Conservation (phyloP, 2,797 vertebrate genomes). For the Spondyliosoma cantharus region DNA sequence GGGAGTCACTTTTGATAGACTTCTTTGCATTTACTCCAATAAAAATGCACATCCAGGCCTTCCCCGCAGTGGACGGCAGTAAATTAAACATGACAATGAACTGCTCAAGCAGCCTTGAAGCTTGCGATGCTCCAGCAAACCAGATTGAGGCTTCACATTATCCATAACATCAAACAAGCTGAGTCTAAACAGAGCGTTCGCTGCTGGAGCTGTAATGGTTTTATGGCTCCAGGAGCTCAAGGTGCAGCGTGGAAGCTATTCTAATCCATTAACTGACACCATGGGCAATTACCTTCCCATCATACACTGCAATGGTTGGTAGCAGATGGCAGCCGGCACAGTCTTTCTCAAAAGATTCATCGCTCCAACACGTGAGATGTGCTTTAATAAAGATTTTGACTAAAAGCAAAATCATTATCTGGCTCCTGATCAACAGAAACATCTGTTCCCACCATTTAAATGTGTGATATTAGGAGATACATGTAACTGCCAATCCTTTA, state of each 20-base stretch:
- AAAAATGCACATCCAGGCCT: conserved; percentile 1
- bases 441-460: conserved; percentile 13
- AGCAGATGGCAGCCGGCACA: conserved; percentile 46
- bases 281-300: conserved; percentile 66
- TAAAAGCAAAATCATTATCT: conserved; percentile 3
- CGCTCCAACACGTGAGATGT: conserved; percentile 8
- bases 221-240: conserved; percentile 49
- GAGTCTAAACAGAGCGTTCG: conserved; percentile 31
- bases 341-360: conserved; percentile 31
- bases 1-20: neutral
- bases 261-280: conserved; percentile 66
- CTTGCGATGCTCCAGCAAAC: neutral
- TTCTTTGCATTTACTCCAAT: too few relatives aligned
- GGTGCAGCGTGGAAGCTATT: conserved; percentile 53
- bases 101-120: conserved; percentile 25
- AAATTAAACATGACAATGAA: conserved; percentile 26
- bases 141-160: neutral
- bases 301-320: conserved; percentile 35
- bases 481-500: neutral
- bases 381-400: conserved; percentile 33
- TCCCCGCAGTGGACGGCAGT: neutral
- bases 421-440: conserved; percentile 45
- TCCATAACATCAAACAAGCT: conserved; percentile 30
- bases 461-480: neutral
- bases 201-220: conserved; percentile 29